Evolutionary conservation across 2,113 vertebrate species (phyloP).

Genomic region (Polypterus bichir): DNA sequence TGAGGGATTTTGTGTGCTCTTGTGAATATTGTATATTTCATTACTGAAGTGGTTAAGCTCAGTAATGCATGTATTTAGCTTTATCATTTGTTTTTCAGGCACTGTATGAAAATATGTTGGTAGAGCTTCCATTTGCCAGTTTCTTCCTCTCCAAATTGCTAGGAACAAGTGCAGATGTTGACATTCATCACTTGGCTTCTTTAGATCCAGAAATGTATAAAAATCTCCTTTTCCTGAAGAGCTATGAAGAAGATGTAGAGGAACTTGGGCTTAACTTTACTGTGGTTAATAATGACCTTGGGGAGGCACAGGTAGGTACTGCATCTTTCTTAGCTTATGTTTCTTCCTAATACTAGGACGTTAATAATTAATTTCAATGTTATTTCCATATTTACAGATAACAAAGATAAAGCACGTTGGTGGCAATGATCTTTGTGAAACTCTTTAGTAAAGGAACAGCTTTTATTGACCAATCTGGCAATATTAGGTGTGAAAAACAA

Average conservation of each 20-base stretch:
- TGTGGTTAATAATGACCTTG: slow-evolving; percentile 91
- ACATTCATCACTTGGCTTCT: slow-evolving; percentile 94
- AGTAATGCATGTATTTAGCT: slow-evolving; percentile 1
- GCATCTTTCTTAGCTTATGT: slow-evolving; percentile 9
- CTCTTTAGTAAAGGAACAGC: slow-evolving; percentile 21
- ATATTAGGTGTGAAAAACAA: slow-evolving; percentile 8
- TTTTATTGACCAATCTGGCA: slow-evolving; percentile 32
- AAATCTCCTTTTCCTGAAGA: slow-evolving; percentile 95
- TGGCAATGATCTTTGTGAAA: slow-evolving; percentile 15
- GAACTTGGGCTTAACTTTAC: slow-evolving; percentile 96
- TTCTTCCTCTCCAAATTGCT: slow-evolving; percentile 96
- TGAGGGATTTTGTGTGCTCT: too few species aligned
- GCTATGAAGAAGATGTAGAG: slow-evolving; percentile 89
- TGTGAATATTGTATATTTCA: too few species aligned
- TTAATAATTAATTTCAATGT: slow-evolving; percentile 39
- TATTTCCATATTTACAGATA: slow-evolving; percentile 25
- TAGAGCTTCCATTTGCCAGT: slow-evolving; percentile 90
- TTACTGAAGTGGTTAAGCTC: background rate
- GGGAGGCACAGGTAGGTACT: slow-evolving; percentile 79
- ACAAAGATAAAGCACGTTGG: slow-evolving; percentile 40
- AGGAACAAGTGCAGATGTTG: slow-evolving; percentile 90
- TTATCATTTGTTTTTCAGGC: slow-evolving; percentile 50
- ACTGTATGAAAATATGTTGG: slow-evolving; percentile 95
- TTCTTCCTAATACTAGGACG: slow-evolving; percentile 5
- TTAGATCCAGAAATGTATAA: slow-evolving; percentile 92